phyloP scores from a whole-genome alignment of 2,797 vertebrate species.

The Ibycter americanus region DNA sequence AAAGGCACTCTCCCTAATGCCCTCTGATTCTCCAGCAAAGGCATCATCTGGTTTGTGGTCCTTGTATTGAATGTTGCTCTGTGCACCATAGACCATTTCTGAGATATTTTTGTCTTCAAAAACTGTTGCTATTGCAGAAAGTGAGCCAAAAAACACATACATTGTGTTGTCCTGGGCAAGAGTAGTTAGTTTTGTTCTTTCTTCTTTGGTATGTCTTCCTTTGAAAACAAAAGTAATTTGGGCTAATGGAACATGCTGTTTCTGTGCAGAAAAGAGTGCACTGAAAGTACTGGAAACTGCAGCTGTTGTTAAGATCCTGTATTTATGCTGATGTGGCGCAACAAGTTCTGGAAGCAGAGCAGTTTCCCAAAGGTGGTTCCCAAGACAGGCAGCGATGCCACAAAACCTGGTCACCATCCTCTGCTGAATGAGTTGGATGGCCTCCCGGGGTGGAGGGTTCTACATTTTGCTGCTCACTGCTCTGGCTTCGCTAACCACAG shows the following conservation, averaged over 20 bases:
- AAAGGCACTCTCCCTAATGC: not conserved
- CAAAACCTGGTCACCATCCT: not conserved
- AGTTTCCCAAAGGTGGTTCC: not conserved
- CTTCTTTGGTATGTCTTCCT: not conserved
- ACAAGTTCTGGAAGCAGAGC: not conserved
- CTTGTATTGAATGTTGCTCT: not conserved
- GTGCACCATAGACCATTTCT: not conserved
- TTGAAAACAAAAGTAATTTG: not conserved
- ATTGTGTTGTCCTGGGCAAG: not conserved
- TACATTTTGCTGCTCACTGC: rapidly evolving
- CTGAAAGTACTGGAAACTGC: not conserved
- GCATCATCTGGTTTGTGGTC: not conserved
- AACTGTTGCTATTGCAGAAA: not conserved
- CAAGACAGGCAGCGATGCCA: not conserved
- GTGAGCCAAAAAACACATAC: not conserved
- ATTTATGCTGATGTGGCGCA: not conserved
- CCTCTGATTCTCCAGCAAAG: conserved; percentile 10
- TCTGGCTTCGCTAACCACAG: not conserved
- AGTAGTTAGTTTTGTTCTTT: not conserved
- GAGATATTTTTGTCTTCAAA: conserved; percentile 10
- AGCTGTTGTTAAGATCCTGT: not conserved
- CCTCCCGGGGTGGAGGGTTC: not conserved
- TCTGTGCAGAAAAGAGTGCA: not conserved
- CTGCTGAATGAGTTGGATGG: rapidly evolving
- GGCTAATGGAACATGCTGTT: not conserved